A percentile compares a stretch with the other conserved stretches of the same genome.
Conservation (phyloP, 2,888 invertebrate genomes). For the Synanthedon andrenaeformis region DNA sequence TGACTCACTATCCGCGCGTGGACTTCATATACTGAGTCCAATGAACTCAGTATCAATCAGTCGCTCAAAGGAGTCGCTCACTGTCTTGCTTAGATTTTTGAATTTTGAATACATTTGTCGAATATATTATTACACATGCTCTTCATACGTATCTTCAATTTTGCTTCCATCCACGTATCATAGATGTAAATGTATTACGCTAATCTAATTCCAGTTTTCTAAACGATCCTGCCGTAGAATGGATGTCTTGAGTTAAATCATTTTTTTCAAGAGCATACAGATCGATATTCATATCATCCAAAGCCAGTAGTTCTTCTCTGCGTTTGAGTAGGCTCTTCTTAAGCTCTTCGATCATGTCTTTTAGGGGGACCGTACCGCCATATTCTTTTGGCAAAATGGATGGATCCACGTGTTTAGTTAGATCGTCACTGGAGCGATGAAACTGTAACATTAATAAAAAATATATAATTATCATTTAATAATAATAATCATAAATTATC, state of each 20-base stretch:
- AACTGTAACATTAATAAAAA: constrained; percentile 63
- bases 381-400: constrained; percentile 88
- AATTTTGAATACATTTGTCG: too few species aligned
- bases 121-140: too few species aligned
- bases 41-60: too few species aligned
- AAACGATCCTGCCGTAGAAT: constrained; percentile 85
- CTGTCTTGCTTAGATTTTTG: too few species aligned
- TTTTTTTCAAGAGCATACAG: constrained; percentile 71
- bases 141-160: too few species aligned
- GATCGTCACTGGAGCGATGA: constrained; percentile 79
- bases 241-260: constrained; percentile 76
- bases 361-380: constrained; percentile 84
- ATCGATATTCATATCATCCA: constrained; percentile 83
- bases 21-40: too few species aligned
- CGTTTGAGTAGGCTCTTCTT: constrained; percentile 74
- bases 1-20: too few species aligned
- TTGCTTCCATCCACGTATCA: neutral
- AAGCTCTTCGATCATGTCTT: constrained; percentile 83
- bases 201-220: constrained; percentile 87
- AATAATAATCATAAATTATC: neutral
- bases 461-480: constrained; percentile 1
- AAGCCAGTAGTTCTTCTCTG: constrained; percentile 74
- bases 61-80: too few species aligned
- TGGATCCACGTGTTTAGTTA: constrained; percentile 77
- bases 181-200: neutral